A percentile compares a stretch with the other conserved stretches of the same genome.
Evolutionary conservation across 2,888 invertebrate genomes (phyloP).

Genomic region (Pandemis corylana): DNA sequence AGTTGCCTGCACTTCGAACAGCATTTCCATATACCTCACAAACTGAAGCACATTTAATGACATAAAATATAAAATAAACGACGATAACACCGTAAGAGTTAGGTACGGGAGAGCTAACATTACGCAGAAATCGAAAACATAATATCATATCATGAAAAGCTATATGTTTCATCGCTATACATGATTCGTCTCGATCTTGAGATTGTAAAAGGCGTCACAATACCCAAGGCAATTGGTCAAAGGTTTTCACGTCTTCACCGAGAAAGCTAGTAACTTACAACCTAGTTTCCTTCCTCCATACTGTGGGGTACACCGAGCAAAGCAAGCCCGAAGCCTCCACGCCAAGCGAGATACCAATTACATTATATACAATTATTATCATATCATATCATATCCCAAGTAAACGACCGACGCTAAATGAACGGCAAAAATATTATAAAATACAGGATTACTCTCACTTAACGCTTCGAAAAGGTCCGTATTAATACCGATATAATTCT

Average conservation of each 20-base stretch:
- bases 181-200: constrained; percentile 80
- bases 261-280: constrained; percentile 58
- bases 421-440: constrained; percentile 77
- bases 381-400: constrained; percentile 60
- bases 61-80: constrained; percentile 74
- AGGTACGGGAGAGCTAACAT: constrained; percentile 73
- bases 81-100: constrained; percentile 73
- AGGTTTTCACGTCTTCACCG: constrained; percentile 55
- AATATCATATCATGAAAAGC: constrained; percentile 69
- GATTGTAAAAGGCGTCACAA: constrained; percentile 82
- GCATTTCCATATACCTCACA: constrained; percentile 77
- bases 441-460: constrained; percentile 64
- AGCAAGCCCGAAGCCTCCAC: constrained; percentile 73
- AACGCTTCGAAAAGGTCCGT: constrained; percentile 40
- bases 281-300: constrained; percentile 19
- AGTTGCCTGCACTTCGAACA: constrained; percentile 84
- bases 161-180: constrained; percentile 78
- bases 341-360: constrained; percentile 70
- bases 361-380: constrained; percentile 77
- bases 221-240: constrained; percentile 85
- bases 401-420: constrained; percentile 62
- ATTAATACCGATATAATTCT: constrained; percentile 44
- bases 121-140: constrained; percentile 78
- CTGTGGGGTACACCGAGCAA: constrained; percentile 54
- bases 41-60: constrained; percentile 81